Conservation (phyloP, 2,113 vertebrate species). For the Perca flavescens region DNA sequence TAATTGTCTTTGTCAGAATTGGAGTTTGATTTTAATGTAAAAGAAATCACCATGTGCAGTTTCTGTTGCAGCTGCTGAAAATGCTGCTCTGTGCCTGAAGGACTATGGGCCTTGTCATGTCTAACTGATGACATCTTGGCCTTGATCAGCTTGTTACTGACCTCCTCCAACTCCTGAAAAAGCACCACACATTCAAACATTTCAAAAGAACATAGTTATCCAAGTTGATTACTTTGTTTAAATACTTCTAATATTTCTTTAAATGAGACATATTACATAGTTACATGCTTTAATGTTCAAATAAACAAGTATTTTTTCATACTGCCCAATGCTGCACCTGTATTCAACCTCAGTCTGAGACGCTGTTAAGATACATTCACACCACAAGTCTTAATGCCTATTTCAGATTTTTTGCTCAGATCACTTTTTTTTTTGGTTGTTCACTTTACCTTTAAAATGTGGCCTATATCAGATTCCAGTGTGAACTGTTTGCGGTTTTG, state of each 20-base stretch:
- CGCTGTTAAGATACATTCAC: too few species aligned
- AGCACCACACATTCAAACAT: not conserved
- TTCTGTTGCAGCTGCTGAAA: slow-evolving; percentile 89
- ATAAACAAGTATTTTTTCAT: too few species aligned
- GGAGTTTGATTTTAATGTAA: not conserved
- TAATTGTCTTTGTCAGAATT: not conserved
- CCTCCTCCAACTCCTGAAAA: slow-evolving; percentile 89
- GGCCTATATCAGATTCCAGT: too few species aligned
- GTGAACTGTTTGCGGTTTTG: too few species aligned
- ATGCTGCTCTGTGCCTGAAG: slow-evolving; percentile 85
- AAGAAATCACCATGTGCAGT: slow-evolving; percentile 84
- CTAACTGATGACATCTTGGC: slow-evolving; percentile 85
- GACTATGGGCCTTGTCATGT: slow-evolving; percentile 81
- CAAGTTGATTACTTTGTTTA: not conserved
- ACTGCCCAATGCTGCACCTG: too few species aligned
- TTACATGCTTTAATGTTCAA: too few species aligned
- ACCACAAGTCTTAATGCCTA: too few species aligned
- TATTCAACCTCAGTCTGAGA: too few species aligned
- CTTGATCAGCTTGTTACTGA: slow-evolving; percentile 88
- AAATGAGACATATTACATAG: too few species aligned
- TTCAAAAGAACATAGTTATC: not conserved
- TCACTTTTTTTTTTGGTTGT: too few species aligned
- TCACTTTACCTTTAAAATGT: too few species aligned
- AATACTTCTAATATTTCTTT: not conserved
- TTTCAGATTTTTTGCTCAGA: too few species aligned